Base-by-base conservation (phyloP, 2,797 vertebrate species). In the Lates japonicus region DNA sequence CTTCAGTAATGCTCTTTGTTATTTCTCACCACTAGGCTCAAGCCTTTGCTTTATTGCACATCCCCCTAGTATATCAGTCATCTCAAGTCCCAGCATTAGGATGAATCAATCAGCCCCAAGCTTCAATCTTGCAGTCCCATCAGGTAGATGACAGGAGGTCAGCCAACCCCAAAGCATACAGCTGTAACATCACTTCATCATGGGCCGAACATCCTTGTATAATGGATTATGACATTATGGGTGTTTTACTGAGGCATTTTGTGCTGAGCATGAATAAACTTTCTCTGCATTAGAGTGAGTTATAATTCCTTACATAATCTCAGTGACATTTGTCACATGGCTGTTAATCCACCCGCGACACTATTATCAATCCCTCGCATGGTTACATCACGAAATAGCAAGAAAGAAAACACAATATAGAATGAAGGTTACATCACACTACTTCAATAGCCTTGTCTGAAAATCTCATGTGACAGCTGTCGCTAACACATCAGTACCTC, bases 381-480 rank as follows among this genome's bases (percentile, higher is more conserved):
- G 0, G 63, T 65, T 79, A 54, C 59, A 70, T 68, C 44, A 55
- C 1, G 31, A n/a, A n/a, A n/a, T n/a, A 10, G 44, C 31, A 16
- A 33, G 10, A 31, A 16, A 35, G 10, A 25, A 31, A 65, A 35
- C 37, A 25, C 3, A 29, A 44, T 19, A 46, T 13, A 29, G n/a
- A 63, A 71, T 33, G 17, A 55, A 66, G 33, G 58, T 31, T 39
- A 25, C 67, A 19, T 74, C 66, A 20, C 17, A 3, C 9, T 2
- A 20, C 42, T 67, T 66, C 31, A 76, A 70, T 14, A 33, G 39
- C 17, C 39, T 16, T 19, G 46, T 46, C 44, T 37, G 61, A 80
- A 61, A 77, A 87, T 70, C 44, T 80, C 59, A 46, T 35, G 25
- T 61, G 82, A 90, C 79, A 72, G 35, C 33, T 65, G 52, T 58